Conservation (phyloP, 2,888 invertebrate genomes). For the Kryphioiulus occultus region DNA sequence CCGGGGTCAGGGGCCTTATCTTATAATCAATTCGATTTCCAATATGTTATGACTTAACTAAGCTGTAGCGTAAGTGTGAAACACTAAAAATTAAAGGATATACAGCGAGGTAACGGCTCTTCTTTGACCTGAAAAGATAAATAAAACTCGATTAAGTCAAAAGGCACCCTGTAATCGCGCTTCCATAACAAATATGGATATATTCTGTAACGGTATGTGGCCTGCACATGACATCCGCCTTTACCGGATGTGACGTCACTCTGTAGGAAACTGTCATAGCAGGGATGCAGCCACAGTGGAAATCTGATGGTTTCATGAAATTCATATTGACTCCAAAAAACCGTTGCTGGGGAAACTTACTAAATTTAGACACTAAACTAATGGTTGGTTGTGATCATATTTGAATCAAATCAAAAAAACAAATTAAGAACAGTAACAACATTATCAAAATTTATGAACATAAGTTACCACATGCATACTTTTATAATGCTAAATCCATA, state of each 20-base stretch:
- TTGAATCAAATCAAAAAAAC: no score
- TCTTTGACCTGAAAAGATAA: slow-evolving; percentile 30
- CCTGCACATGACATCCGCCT: background rate
- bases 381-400: no score
- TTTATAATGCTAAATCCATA: no score
- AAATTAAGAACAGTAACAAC: no score
- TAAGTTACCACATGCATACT: no score
- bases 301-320: background rate
- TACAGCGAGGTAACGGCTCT: background rate
- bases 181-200: no score
- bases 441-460: no score
- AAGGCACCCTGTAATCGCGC: background rate
- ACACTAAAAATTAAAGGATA: background rate
- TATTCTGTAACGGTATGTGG: no score
- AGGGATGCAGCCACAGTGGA: background rate
- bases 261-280: background rate
- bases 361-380: no score
- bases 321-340: background rate
- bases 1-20: slow-evolving; percentile 12
- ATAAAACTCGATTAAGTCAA: background rate
- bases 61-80: background rate
- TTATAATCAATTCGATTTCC: slow-evolving; percentile 22
- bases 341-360: no score
- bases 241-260: background rate
- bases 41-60: background rate